A percentile compares a stretch with the other conserved stretches of the same genome.
These are phyloP conservation scores for Sesamia inferens DNA, from an alignment of 2,888 invertebrate species.

Conservation along the genomic window DNA sequence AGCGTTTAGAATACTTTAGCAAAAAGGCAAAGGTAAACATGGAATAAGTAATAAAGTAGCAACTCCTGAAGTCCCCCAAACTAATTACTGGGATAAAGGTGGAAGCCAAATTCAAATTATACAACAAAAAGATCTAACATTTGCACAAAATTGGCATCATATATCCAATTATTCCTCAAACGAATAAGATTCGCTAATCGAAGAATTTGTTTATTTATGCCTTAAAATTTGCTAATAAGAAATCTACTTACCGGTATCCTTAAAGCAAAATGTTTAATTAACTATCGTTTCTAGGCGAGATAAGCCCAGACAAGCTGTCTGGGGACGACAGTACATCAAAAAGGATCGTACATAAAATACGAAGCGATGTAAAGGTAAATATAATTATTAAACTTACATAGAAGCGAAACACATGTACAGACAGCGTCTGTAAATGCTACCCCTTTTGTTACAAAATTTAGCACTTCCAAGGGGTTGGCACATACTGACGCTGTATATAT, in stretches of 20 bases:
- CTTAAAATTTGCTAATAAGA: slow-evolving; percentile 23
- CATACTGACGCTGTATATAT: background rate
- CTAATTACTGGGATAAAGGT: slow-evolving; percentile 16
- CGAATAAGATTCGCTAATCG: background rate
- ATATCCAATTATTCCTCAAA: background rate
- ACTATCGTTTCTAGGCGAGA: slow-evolving; percentile 76
- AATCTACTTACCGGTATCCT: slow-evolving; percentile 5
- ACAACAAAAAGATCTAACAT: slow-evolving; percentile 25
- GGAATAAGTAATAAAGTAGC: slow-evolving; percentile 11
- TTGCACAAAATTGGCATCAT: slow-evolving; percentile 2
- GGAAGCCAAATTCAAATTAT: slow-evolving; percentile 34
- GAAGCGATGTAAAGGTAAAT: slow-evolving; percentile 94
- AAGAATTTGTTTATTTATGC: slow-evolving; percentile 24
- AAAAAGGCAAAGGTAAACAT: slow-evolving; percentile 43
- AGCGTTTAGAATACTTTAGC: slow-evolving; percentile 26
- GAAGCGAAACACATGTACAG: background rate
- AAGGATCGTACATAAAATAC: slow-evolving; percentile 95
- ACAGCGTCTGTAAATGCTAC: too few species aligned
- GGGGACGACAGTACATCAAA: slow-evolving; percentile 92
- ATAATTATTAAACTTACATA: background rate
- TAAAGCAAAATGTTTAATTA: slow-evolving; percentile 24
- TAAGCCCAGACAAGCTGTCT: slow-evolving; percentile 82
- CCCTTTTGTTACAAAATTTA: too few species aligned
- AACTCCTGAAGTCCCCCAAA: slow-evolving; percentile 25
- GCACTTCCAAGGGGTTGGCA: too few species aligned